Base-by-base conservation (phyloP, 2,888 invertebrate species). In the Patella pellucida region DNA sequence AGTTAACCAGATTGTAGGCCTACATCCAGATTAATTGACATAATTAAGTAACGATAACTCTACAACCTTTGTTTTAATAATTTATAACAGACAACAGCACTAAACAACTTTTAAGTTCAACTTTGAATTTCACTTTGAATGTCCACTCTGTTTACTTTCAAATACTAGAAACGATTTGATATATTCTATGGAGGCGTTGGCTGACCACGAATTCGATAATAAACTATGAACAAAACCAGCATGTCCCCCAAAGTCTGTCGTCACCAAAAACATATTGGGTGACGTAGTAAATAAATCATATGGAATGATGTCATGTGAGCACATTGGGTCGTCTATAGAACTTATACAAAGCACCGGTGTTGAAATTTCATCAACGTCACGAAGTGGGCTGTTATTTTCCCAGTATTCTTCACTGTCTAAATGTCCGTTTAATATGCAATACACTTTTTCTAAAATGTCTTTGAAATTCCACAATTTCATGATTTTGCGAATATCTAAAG, bases 321-420 rank as follows among this genome's bases (percentile, higher is more conserved):
- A 85, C 41, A 89, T 79, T 0, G 89, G 89, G 62, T 89, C 89
- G 74, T 89, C 89, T 68, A 82, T 54, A 74, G 86, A 86, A 71
- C 83, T 86, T n/a, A 89, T 82, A 76, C 86, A 88, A 76, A 89
- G 78, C 52, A 88, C 70, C 12, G 89, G 89, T 5, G 86, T 82
- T 9, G 87, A 82, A 69, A 89, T 85, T 70, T 89, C 88, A 74
- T 89, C 88, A 0, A 85, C 85, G 68, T 89, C 88, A 23, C 89
- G 72, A 52, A 88, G 77, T 1, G 89, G 89, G 56, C 87, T 85
- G 75, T 88, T 88, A 71, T 82, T 80, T 51, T 88, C 88, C 88
- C 89, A 89, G 78, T 86, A 89, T 52, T 85, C 84, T 3, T 85
- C 85, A n/a, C 84, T 75, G 71, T 79, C 79, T 16, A 71, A 52